A percentile compares a stretch with the other conserved stretches of the same genome.
These are phyloP conservation scores for Lepetodrilus schrolli DNA, from an alignment of 2,888 invertebrate genomes.

Conservation along the genomic window DNA sequence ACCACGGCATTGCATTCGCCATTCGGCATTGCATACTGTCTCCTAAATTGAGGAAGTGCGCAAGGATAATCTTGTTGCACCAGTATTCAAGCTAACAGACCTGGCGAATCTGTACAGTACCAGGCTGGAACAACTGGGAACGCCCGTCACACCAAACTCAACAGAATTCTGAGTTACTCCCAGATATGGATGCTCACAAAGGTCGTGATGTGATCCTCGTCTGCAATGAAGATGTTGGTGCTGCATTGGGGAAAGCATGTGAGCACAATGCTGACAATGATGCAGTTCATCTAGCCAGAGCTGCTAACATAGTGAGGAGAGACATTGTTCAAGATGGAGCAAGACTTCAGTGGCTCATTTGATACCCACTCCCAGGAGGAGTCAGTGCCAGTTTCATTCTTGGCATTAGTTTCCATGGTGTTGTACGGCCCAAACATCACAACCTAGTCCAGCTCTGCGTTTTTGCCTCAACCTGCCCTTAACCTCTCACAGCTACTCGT, in stretches of 20 bases:
- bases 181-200: slow-evolving; percentile 29
- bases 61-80: not conserved
- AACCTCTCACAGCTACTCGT: slow-evolving; percentile 35
- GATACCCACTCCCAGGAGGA: not conserved
- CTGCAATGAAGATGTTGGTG: slow-evolving; percentile 16
- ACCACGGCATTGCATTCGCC: slow-evolving; percentile 34
- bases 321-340: not conserved
- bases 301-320: not conserved
- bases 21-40: too few relatives aligned
- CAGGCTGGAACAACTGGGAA: slow-evolving; percentile 3
- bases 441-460: not conserved
- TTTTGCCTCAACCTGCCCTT: slow-evolving; percentile 28
- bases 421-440: slow-evolving; percentile 31
- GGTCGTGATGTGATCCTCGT: slow-evolving; percentile 48
- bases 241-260: not conserved
- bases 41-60: slow-evolving; percentile 33
- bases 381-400: slow-evolving; percentile 35
- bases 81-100: slow-evolving; percentile 35
- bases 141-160: not conserved
- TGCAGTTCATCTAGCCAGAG: not conserved
- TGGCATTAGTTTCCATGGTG: slow-evolving; percentile 34
- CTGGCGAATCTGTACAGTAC: slow-evolving; percentile 21
- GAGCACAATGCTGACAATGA: not conserved
- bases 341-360: not conserved
- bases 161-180: slow-evolving; percentile 27